Evolutionary conservation across 2,797 vertebrate species (phyloP).

Genomic region (Valencia hispanica): DNA sequence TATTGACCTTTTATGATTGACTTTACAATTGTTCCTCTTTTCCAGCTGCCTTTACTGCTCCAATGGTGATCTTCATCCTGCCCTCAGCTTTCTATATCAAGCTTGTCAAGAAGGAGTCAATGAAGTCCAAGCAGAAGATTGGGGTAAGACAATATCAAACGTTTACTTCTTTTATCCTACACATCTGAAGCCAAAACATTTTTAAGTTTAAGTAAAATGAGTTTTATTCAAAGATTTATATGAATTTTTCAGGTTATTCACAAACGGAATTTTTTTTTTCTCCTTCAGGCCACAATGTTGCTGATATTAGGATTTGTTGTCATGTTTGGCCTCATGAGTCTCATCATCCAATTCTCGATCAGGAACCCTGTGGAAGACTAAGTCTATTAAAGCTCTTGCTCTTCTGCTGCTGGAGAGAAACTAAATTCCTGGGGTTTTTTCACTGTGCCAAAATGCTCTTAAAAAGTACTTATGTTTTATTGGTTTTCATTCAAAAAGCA

Average conservation of each 20-base stretch:
- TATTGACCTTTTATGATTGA: background rate
- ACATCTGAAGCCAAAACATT: rapidly evolving
- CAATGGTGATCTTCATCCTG: slow-evolving; percentile 98
- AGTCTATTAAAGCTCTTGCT: slow-evolving; percentile 80
- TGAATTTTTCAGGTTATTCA: background rate
- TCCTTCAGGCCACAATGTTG: slow-evolving; percentile 87
- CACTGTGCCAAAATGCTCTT: too few species aligned
- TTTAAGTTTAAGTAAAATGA: too few species aligned
- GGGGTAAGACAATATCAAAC: slow-evolving; percentile 82
- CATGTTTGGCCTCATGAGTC: slow-evolving; percentile 89
- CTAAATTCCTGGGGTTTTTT: too few species aligned
- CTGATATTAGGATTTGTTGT: slow-evolving; percentile 88
- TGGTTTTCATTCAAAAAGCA: too few species aligned
- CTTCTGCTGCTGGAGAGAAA: too few species aligned
- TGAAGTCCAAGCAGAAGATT: slow-evolving; percentile 95
- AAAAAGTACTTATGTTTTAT: too few species aligned
- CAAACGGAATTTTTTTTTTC: background rate
- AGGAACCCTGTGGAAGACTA: slow-evolving; percentile 63
- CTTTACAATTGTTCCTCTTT: background rate
- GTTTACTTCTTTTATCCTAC: background rate
- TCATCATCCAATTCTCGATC: slow-evolving; percentile 92
- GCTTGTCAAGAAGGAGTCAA: slow-evolving; percentile 94
- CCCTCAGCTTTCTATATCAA: slow-evolving; percentile 98
- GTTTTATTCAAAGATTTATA: background rate
- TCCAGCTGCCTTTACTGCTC: slow-evolving; percentile 91